Percentiles rank a stretch among this genome's conserved stretches.
Evolutionary conservation across 2,797 vertebrate genomes (phyloP).

Genomic region (Crenuchus spilurus): DNA sequence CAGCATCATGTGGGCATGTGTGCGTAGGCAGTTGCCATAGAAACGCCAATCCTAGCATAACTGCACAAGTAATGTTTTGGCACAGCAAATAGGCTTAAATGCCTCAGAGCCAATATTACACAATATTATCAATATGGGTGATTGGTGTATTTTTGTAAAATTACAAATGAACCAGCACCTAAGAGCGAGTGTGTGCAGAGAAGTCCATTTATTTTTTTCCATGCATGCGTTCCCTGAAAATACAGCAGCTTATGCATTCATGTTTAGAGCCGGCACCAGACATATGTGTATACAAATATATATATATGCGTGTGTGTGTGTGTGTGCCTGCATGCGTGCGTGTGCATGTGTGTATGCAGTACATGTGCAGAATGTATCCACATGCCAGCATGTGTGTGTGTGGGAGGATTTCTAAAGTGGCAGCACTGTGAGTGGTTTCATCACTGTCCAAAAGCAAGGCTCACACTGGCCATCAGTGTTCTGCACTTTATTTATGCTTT

Average conservation of each 20-base stretch:
- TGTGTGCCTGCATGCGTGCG: conserved; percentile 6
- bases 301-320: not conserved
- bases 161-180: not conserved
- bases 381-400: conserved; percentile 22
- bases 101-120: conserved; percentile 43
- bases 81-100: conserved; percentile 54
- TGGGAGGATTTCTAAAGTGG: conserved; percentile 30
- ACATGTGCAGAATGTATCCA: conserved; percentile 49
- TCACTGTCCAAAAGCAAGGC: conserved; percentile 48
- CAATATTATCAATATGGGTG: conserved; percentile 58
- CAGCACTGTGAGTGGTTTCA: conserved; percentile 39
- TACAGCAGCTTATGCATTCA: not conserved
- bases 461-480: not conserved
- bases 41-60: conserved; percentile 76
- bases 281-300: not conserved
- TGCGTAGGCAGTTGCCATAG: conserved; percentile 76
- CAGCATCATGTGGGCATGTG: conserved; percentile 70
- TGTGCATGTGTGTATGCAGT: conserved; percentile 5
- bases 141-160: conserved; percentile 37
- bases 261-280: conserved; percentile 7
- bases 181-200: not conserved
- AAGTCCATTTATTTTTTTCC: not conserved
- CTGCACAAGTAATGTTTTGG: conserved; percentile 69
- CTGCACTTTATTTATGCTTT: conserved; percentile 55
- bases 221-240: not conserved